Conservation (phyloP, 2,888 invertebrate genomes). For the Andrena minutula region DNA sequence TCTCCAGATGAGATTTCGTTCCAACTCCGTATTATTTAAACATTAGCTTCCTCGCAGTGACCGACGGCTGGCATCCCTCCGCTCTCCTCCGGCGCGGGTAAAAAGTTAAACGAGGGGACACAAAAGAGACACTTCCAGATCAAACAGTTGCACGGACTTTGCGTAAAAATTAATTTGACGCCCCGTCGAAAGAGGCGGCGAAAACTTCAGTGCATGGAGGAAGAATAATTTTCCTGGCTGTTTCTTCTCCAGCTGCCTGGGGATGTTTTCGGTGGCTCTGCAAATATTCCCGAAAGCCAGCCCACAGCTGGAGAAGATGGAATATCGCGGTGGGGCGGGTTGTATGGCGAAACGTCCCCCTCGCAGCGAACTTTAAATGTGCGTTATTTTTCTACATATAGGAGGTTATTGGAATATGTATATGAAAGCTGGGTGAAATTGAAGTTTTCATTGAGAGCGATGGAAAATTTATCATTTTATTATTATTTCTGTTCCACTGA, state of each 20-base stretch:
- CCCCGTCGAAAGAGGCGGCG: slow-evolving; percentile 9
- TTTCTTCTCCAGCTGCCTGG: not conserved
- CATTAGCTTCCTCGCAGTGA: not conserved
- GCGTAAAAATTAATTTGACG: slow-evolving; percentile 39
- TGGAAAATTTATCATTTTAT: too few species aligned
- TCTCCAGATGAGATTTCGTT: not conserved
- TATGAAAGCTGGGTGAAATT: too few species aligned
- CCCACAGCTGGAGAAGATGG: not conserved
- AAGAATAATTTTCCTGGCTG: slow-evolving; percentile 15
- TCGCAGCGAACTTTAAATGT: slow-evolving; percentile 14
- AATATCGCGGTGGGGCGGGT: not conserved
- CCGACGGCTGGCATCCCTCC: not conserved
- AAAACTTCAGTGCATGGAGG: not conserved
- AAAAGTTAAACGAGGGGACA: not conserved
- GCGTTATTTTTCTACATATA: too few species aligned
- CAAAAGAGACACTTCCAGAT: slow-evolving; percentile 6
- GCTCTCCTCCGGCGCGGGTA: not conserved
- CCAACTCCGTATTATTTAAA: slow-evolving; percentile 14
- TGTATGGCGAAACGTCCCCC: not conserved
- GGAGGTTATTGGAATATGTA: too few species aligned
- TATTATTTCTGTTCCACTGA: too few species aligned
- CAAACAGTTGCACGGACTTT: slow-evolving; percentile 24
- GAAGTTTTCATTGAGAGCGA: too few species aligned
- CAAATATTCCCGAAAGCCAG: slow-evolving; percentile 3
- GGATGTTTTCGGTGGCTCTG: not conserved